Conservation (phyloP, 2,888 invertebrate species). For the Drosophila niveifrons region DNA sequence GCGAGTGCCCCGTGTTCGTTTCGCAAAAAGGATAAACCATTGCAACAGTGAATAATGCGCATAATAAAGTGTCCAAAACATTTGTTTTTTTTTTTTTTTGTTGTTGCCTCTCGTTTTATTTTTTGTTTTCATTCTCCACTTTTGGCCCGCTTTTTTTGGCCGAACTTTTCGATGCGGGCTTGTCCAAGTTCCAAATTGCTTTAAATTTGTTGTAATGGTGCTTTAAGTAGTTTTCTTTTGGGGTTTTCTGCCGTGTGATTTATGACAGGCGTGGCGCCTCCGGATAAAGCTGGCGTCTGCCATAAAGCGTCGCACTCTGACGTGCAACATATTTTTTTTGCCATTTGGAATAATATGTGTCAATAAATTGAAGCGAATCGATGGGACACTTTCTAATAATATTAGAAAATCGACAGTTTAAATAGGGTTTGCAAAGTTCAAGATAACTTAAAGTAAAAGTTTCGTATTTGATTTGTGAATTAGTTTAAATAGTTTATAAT, state of each 20-base stretch:
- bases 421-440: slow-evolving; percentile 7
- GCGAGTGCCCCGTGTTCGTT: slow-evolving; percentile 47
- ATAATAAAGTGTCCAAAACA: slow-evolving; percentile 82
- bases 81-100: slow-evolving; percentile 66
- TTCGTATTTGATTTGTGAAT: too few relatives aligned
- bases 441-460: neutral
- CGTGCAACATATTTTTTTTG: slow-evolving; percentile 65
- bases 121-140: slow-evolving; percentile 7
- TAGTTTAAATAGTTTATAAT: too few relatives aligned
- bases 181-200: slow-evolving; percentile 77
- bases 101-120: slow-evolving; percentile 48
- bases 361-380: slow-evolving; percentile 48
- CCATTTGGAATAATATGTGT: slow-evolving; percentile 43
- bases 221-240: slow-evolving; percentile 80
- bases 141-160: slow-evolving; percentile 61
- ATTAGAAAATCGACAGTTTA: neutral
- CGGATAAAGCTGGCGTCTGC: slow-evolving; percentile 2
- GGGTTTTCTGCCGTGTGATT: slow-evolving; percentile 67
- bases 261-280: slow-evolving; percentile 59
- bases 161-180: slow-evolving; percentile 55
- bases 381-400: slow-evolving; percentile 49
- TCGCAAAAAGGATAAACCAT: slow-evolving; percentile 75
- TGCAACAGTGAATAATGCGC: slow-evolving; percentile 82
- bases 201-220: slow-evolving; percentile 82
- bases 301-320: slow-evolving; percentile 50